A percentile compares a stretch with the other conserved stretches of the same genome.
phyloP scores from a whole-genome alignment of 2,113 vertebrate genomes.

The Heterotis niloticus region DNA sequence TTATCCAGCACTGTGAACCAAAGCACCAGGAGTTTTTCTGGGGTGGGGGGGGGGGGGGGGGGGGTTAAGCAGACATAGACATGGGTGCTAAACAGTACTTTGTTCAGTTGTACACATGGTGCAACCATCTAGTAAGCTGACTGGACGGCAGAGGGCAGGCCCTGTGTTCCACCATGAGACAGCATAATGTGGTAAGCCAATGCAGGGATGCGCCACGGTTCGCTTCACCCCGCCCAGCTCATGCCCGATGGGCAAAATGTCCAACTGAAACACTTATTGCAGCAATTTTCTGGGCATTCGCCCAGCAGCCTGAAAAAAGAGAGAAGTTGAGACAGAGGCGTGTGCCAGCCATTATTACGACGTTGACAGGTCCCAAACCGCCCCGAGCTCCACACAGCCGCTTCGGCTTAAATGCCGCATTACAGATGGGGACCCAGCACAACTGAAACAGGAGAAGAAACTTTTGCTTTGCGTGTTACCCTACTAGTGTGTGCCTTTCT shows the following conservation, averaged over 20 bases:
- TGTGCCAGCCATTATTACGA: slow-evolving; percentile 50
- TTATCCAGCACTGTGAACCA: background rate
- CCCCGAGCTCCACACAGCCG: background rate
- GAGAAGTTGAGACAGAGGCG: slow-evolving; percentile 58
- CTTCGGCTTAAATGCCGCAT: background rate
- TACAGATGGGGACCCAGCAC: background rate
- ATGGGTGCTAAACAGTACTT: slow-evolving; percentile 18
- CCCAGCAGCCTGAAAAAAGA: slow-evolving; percentile 60
- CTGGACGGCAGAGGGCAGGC: slow-evolving; percentile 3
- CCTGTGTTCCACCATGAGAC: slow-evolving; percentile 22
- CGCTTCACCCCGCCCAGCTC: slow-evolving; percentile 36
- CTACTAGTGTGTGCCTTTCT: background rate
- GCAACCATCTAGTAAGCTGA: slow-evolving; percentile 12
- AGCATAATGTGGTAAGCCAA: slow-evolving; percentile 32
- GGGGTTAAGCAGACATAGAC: background rate
- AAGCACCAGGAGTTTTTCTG: background rate
- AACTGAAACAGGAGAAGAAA: background rate
- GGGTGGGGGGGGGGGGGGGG: background rate
- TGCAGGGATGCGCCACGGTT: slow-evolving; percentile 27
- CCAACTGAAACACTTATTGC: slow-evolving; percentile 49
- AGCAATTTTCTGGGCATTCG: slow-evolving; percentile 63
- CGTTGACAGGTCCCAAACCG: slow-evolving; percentile 14
- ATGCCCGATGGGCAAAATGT: slow-evolving; percentile 37
- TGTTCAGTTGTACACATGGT: slow-evolving; percentile 13
- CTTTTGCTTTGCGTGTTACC: background rate